A percentile compares a stretch with the other conserved stretches of the same genome.
Conservation (phyloP, 23 tunicate genomes). For the Ascidia mentula region DNA sequence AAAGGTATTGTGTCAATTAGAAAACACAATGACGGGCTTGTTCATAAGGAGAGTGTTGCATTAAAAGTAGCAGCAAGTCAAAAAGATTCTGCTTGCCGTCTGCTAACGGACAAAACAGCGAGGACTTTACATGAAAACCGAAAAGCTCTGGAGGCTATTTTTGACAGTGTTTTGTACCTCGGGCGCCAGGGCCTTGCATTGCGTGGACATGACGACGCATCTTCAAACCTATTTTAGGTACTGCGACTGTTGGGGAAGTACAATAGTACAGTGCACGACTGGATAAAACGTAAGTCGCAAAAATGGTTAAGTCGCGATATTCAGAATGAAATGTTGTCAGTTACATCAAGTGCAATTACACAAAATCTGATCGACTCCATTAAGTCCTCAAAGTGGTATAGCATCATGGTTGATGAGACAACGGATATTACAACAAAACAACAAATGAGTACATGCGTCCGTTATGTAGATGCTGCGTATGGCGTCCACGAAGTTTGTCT, state of each 20-base stretch:
- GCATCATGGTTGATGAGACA: conserved; percentile 25
- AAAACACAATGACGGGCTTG: conserved; percentile 4
- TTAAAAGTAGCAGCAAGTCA: not conserved
- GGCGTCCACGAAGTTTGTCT: conserved; percentile 27
- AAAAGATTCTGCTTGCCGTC: not conserved
- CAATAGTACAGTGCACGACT: not conserved
- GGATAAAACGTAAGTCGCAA: conserved; percentile 11
- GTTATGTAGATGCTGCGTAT: conserved; percentile 23
- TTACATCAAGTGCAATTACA: not conserved
- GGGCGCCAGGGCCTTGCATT: conserved; percentile 23
- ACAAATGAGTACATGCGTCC: conserved; percentile 25
- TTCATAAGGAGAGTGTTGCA: conserved; percentile 4
- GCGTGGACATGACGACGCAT: conserved; percentile 20
- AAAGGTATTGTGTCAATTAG: not conserved
- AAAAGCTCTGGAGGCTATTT: conserved; percentile 12
- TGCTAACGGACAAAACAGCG: not conserved
- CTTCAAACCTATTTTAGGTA: conserved; percentile 7
- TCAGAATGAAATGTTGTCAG: conserved; percentile 14
- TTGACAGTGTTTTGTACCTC: conserved; percentile 13
- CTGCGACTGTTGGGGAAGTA: conserved; percentile 14
- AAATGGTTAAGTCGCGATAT: conserved; percentile 27
- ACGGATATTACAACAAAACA: conserved; percentile 15
- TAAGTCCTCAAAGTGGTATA: conserved; percentile 2
- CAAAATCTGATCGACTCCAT: not conserved
- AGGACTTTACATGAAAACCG: not conserved